A percentile compares a stretch with the other conserved stretches of the same genome.
Evolutionary conservation across 2,888 invertebrate species (phyloP).

Genomic region (Augiades crinisus): DNA sequence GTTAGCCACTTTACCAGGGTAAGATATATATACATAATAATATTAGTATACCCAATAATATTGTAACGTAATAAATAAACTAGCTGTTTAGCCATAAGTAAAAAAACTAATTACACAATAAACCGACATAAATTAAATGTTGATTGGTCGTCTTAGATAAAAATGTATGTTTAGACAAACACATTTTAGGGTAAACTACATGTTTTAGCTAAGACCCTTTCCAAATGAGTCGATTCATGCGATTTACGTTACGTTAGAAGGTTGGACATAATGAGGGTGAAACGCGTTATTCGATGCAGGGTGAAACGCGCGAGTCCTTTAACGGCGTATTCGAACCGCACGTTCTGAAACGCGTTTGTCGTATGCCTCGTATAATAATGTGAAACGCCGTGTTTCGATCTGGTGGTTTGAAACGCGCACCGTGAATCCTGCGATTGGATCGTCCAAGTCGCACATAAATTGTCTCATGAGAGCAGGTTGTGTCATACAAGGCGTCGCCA

Average conservation of each 20-base stretch:
- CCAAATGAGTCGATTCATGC: background rate
- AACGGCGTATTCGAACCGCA: background rate
- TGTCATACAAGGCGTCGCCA: background rate
- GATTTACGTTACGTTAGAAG: too few species aligned
- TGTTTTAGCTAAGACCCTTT: constrained; percentile 3
- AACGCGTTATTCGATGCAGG: too few species aligned
- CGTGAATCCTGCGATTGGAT: too few species aligned
- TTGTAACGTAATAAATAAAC: constrained; percentile 5
- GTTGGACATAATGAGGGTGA: too few species aligned
- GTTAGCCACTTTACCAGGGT: constrained; percentile 22
- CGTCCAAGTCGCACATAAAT: background rate
- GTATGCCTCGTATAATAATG: background rate
- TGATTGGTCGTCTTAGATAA: constrained; percentile 6
- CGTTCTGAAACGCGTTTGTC: background rate
- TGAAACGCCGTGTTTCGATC: too few species aligned
- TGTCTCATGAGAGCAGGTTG: background rate
- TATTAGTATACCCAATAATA: constrained; percentile 10
- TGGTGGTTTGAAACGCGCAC: too few species aligned
- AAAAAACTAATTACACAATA: constrained; percentile 2
- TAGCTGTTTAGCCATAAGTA: constrained; percentile 15
- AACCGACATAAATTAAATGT: constrained; percentile 11
- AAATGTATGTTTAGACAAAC: constrained; percentile 6
- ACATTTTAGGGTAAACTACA: constrained; percentile 5
- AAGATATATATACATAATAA: constrained; percentile 18
- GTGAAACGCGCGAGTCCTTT: too few species aligned